Percentiles rank a stretch among this genome's conserved stretches.
Evolutionary conservation across 2,113 vertebrate genomes (phyloP).

Genomic region (Misgurnus anguillicaudatus): DNA sequence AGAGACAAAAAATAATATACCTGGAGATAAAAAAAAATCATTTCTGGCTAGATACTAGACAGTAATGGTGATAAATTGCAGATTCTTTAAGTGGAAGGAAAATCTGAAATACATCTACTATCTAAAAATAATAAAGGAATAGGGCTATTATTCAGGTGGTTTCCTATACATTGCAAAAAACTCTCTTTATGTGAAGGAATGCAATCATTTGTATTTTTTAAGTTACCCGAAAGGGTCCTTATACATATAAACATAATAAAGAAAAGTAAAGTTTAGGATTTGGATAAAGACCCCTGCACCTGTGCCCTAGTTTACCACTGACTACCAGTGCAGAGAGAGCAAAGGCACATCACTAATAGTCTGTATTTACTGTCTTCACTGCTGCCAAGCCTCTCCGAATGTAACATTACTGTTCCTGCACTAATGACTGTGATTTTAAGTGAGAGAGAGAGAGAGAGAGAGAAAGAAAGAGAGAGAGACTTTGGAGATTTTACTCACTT

Average conservation of each 20-base stretch:
- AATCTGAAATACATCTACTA: neutral
- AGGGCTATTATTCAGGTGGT: neutral
- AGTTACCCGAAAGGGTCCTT: neutral
- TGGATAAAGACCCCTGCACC: conserved; percentile 37
- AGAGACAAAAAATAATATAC: neutral
- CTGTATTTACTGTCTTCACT: conserved; percentile 54
- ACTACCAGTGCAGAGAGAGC: conserved; percentile 6
- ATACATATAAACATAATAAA: neutral
- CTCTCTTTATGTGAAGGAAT: neutral
- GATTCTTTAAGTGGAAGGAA: neutral
- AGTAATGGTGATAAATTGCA: conserved; percentile 16
- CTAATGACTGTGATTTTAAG: conserved; percentile 56
- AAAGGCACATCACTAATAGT: conserved; percentile 30
- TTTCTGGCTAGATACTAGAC: neutral
- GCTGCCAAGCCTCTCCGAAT: conserved; percentile 39
- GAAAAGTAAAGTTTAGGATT: neutral
- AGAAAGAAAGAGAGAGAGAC: conserved; percentile 6
- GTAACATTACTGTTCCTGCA: conserved; percentile 42
- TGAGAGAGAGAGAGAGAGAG: conserved; percentile 36
- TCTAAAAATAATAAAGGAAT: neutral
- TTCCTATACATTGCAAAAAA: neutral
- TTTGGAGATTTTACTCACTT: neutral
- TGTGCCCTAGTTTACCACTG: conserved; percentile 31
- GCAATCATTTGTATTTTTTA: neutral
- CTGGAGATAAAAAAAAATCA: neutral